A percentile compares a stretch with the other conserved stretches of the same genome.
phyloP scores from a whole-genome alignment of 1,140 invertebrate genomes.

The Saccostrea cuccullata region DNA sequence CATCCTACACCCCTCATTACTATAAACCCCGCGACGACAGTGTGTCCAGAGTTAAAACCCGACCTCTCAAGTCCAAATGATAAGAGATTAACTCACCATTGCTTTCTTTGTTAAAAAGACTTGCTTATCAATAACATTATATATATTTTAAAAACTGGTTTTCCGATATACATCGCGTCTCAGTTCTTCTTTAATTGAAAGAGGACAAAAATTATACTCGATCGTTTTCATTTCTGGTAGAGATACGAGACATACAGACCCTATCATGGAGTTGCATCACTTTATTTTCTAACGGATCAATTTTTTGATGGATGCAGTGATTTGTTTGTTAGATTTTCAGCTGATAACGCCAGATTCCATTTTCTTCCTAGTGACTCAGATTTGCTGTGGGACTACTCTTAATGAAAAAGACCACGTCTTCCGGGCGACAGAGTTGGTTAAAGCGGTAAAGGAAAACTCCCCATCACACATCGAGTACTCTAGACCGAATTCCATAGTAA shows the following conservation, averaged over 20 bases:
- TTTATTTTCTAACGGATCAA: background rate
- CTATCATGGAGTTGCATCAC: background rate
- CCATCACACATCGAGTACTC: too few species aligned
- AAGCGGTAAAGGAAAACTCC: too few species aligned
- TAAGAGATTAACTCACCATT: background rate
- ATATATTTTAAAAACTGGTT: background rate
- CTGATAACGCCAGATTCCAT: background rate
- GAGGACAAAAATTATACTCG: too few species aligned
- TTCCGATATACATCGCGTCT: background rate
- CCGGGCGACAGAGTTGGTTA: too few species aligned
- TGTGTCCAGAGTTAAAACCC: background rate
- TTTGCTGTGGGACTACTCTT: background rate
- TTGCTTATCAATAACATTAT: slow-evolving; percentile 20
- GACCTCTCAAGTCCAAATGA: background rate
- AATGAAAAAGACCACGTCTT: too few species aligned
- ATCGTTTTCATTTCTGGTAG: background rate
- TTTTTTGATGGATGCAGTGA: background rate
- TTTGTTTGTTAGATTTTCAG: background rate
- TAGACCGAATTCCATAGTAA: too few species aligned
- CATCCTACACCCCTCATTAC: background rate
- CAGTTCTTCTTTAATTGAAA: background rate
- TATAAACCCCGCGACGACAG: background rate
- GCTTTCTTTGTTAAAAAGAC: slow-evolving; percentile 13
- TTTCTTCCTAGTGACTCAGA: slow-evolving; percentile 5
- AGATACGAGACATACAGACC: background rate